Evolutionary conservation across 2,888 invertebrate genomes (phyloP), one percentile per base, ranked within the genome.

Genomic region (Chymomyza fuscimana): DNA sequence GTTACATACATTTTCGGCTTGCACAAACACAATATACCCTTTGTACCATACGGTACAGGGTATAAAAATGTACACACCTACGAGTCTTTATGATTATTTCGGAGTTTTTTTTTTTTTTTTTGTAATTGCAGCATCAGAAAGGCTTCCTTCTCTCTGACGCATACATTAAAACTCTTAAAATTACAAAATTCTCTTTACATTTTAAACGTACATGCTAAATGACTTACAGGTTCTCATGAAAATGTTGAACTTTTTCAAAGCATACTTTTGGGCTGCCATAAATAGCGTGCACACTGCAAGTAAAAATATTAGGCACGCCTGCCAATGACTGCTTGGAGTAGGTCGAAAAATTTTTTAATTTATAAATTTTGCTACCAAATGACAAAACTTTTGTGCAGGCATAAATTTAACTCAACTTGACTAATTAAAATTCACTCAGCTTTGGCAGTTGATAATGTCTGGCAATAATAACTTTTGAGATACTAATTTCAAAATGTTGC

Each of bases 401-500:
- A 58, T 62, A 67, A 61, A 52, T 59, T 32, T 12, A 50, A 36
- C 51, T 58, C 40, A 56, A 63, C 54, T 56, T 62, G 62, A 61
- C 81, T 77, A 80, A 85, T 85, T 87, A 87, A 87, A 85, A 83
- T 76, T 87, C 80, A 83, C 77, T 82, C 76, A 36, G 32, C 59
- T 46, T 58, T 16, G 58, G 32, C 54, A 46, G 64, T 7, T 56
- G 12, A 12, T 9, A 56, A 10, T 63, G 19, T 22, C 72, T 61
- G 64, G 86, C 82, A 86, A 77, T 64, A 77, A 75, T 86, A 85
- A 87, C 67, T 81, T 70, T 74, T 70, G 72, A 86, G 85, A 87
- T 86, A 86, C 86, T 86, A 83, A 86, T 86, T 87, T 82, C 87
- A 86, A 74, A 86, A 86, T 86, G 85, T 87, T 83, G 81, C 85